Evolutionary conservation across 2,113 vertebrate genomes (phyloP).

Genomic region (Machaerirhynchus nigripectus): DNA sequence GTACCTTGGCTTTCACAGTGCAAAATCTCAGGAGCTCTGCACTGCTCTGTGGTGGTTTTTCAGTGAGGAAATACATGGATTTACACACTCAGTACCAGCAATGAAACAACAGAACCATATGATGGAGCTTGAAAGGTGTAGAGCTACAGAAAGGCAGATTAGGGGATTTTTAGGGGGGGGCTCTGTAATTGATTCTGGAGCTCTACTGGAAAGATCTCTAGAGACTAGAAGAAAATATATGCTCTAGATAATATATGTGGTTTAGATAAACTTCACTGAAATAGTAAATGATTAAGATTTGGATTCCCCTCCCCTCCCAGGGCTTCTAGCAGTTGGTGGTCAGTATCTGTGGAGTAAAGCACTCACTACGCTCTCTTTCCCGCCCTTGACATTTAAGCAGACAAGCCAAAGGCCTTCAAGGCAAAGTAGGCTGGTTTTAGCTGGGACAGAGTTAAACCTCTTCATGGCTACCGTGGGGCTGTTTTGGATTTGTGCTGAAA

Average conservation of each 20-base stretch:
- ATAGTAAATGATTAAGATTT: not conserved
- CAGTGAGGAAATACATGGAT: not conserved
- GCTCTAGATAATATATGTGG: not conserved
- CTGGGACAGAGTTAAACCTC: not conserved
- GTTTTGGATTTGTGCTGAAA: not conserved
- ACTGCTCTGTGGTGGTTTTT: not conserved
- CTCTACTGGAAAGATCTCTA: not conserved
- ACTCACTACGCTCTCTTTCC: not conserved
- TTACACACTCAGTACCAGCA: not conserved
- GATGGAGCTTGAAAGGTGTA: not conserved
- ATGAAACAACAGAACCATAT: not conserved
- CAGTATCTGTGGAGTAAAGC: not conserved
- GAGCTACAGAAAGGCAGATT: not conserved
- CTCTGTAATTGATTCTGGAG: accelerated
- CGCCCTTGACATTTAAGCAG: not conserved
- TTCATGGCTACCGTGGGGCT: not conserved
- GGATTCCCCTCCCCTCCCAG: accelerated
- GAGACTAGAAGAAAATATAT: not conserved
- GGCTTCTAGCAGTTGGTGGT: not conserved
- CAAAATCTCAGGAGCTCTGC: not conserved
- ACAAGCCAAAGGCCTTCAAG: not conserved
- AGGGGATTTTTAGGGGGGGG: not conserved
- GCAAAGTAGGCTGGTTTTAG: not conserved
- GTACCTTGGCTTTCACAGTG: not conserved
- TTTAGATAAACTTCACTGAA: not conserved